Conservation (phyloP, 2,888 invertebrate species). For the Physocephala rufipes region DNA sequence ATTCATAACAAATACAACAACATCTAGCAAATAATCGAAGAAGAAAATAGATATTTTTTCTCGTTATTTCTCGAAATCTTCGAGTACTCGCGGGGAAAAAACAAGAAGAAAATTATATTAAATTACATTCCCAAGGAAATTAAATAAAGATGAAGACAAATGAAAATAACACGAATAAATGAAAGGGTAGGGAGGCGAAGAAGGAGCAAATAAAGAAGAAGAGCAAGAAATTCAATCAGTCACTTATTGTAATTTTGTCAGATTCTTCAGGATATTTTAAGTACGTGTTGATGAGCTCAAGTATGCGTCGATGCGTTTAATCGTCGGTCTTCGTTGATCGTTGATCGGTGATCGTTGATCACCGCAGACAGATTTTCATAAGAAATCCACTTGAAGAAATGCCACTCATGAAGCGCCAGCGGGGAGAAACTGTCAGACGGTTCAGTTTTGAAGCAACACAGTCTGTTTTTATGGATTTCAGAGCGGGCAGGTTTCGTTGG, state of each 20-base stretch:
- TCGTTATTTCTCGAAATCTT: not conserved
- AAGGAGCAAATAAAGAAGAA: not conserved
- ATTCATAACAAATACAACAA: not conserved
- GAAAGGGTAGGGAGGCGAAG: not conserved
- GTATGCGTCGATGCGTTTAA: too few relatives aligned
- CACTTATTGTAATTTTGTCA: conserved; percentile 4
- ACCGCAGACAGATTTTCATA: too few relatives aligned
- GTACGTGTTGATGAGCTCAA: conserved; percentile 25
- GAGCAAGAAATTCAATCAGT: conserved; percentile 12
- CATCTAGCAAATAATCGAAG: not conserved
- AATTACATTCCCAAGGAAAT: conserved; percentile 38
- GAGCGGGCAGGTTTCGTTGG: not conserved
- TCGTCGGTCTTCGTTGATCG: too few relatives aligned
- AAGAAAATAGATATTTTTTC: conserved; percentile 36
- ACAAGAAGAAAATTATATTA: conserved; percentile 41
- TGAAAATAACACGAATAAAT: too few relatives aligned
- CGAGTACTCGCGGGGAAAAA: not conserved
- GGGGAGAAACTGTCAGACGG: not conserved
- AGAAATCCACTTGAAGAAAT: conserved; percentile 18
- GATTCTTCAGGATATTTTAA: conserved; percentile 14
- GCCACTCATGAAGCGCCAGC: not conserved
- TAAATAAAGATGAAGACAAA: not conserved
- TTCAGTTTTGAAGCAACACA: not conserved
- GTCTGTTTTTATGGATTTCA: not conserved
- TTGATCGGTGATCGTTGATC: conserved; percentile 4